These are phyloP conservation scores for Cercopithecus mona DNA, from an alignment of 2,113 vertebrate species.

Conservation along the genomic window DNA sequence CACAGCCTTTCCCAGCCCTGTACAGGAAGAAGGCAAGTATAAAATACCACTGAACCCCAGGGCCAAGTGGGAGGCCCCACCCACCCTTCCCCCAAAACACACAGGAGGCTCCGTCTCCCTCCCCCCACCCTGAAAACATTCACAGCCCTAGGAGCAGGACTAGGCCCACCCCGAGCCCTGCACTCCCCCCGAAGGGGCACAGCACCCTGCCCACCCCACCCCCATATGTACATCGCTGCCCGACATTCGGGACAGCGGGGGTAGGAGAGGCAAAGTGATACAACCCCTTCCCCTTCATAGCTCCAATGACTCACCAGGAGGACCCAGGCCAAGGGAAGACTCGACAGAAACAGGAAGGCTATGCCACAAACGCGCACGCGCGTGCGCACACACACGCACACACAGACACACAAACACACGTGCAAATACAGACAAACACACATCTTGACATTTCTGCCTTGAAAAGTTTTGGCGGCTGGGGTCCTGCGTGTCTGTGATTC, in stretches of 20 bases:
- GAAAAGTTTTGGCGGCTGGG: conserved; percentile 71
- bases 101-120: conserved; percentile 68
- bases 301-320: conserved; percentile 69
- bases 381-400: not conserved
- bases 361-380: not conserved
- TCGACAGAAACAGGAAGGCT: conserved; percentile 51
- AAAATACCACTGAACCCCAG: conserved; percentile 66
- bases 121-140: conserved; percentile 76
- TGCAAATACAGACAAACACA: not conserved
- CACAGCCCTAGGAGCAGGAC: conserved; percentile 66
- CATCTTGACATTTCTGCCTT: conserved; percentile 63
- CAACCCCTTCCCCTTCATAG: conserved; percentile 77
- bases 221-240: conserved; percentile 74
- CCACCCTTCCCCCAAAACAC: conserved; percentile 68
- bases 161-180: conserved; percentile 55
- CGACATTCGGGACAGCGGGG: conserved; percentile 54
- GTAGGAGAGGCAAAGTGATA: conserved; percentile 59
- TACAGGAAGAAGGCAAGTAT: conserved; percentile 36
- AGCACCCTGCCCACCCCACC: conserved; percentile 72
- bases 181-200: conserved; percentile 40
- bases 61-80: conserved; percentile 68
- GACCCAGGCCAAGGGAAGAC: conserved; percentile 76
- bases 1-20: conserved; percentile 57
- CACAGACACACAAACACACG: not conserved
- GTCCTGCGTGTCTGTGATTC: conserved; percentile 48